Conservation (phyloP, 1,140 invertebrate species). For the Delia radicum region DNA sequence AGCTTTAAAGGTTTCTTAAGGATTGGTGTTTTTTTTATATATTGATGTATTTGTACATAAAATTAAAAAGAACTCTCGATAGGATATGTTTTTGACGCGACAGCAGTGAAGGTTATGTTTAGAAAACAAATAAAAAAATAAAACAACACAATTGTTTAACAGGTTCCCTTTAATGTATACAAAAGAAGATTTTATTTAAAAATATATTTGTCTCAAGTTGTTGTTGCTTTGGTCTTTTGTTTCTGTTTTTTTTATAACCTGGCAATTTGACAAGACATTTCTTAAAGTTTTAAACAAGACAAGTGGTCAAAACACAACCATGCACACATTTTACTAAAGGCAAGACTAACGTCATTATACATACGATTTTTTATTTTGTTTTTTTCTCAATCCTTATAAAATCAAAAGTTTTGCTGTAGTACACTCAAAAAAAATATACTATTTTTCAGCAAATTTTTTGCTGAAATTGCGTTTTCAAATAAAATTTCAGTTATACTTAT, state of each 20-base stretch:
- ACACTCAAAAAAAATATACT: too few relatives aligned
- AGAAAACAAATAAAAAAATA: background rate
- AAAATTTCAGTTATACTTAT: too few relatives aligned
- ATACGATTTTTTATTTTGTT: background rate
- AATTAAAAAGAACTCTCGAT: too few relatives aligned
- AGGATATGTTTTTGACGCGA: too few relatives aligned
- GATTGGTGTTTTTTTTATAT: too few relatives aligned
- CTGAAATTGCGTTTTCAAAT: too few relatives aligned
- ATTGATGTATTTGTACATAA: too few relatives aligned
- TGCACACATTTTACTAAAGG: background rate
- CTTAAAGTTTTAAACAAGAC: background rate
- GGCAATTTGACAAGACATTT: constrained; percentile 9
- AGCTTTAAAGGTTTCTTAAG: too few relatives aligned
- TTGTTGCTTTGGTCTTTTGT: background rate
- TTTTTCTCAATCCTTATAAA: background rate
- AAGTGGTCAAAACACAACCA: constrained; percentile 1
- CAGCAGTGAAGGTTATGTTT: background rate
- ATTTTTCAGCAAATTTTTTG: too few relatives aligned
- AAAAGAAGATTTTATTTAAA: background rate
- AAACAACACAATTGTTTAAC: background rate
- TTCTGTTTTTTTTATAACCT: background rate
- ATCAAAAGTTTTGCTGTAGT: too few relatives aligned
- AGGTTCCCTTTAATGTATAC: background rate
- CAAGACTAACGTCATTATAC: background rate
- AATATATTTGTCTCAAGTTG: background rate